Evolutionary conservation across 1,140 invertebrate species (phyloP), one percentile per base, ranked within the genome.

Genomic region (Drosophila punjabiensis): DNA sequence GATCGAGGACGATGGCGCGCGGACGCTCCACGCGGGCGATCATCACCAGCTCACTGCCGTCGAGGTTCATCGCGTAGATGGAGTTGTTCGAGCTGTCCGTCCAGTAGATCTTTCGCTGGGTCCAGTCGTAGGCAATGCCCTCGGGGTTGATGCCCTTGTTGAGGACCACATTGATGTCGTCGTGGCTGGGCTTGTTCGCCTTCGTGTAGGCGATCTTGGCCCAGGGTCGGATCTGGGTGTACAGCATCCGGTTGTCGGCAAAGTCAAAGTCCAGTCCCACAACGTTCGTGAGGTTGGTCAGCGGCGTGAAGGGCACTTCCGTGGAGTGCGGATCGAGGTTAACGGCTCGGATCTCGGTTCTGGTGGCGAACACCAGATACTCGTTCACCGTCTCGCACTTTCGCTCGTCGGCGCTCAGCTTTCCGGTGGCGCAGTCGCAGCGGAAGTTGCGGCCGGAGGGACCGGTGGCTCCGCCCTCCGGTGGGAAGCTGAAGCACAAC

Each of bases 191-290:
- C 76, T 95, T 95, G 33, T 95, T 95, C 0, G 96, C 95, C 9
- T 96, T 94, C 81, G 98, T 95, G 94, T 95, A 97, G 1, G 96
- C 97, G 71, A 99, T 98, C 85, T 96, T 96, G 1, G 97, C 96
- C 96, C 97, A 97, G 1, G 98, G 98, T 83, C 97, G 94, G 37
- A 98, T 98, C 94, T 99, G 98, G 0, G 98, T 98, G 87, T 98
- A 98, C 76, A 98, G 95, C 53, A 99, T 92, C 63, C 96, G 96
- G 53, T 98, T 96, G 65, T 99, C 97, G 1, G 95, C 94, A 83
- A 97, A 98, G 93, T 99, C 98, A 92, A 99, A 99, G 93, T 99
- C 99, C 30, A 99, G 94, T 0, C 98, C 98, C 4, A 99, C 98
- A 4, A 99, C 98, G 91, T 99, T 99, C 0, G 98, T 98, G 39